A percentile compares a stretch with the other conserved stretches of the same genome.
phyloP scores from a whole-genome alignment of 92 coral and sea anemone genomes.

The Siderastrea siderea region DNA sequence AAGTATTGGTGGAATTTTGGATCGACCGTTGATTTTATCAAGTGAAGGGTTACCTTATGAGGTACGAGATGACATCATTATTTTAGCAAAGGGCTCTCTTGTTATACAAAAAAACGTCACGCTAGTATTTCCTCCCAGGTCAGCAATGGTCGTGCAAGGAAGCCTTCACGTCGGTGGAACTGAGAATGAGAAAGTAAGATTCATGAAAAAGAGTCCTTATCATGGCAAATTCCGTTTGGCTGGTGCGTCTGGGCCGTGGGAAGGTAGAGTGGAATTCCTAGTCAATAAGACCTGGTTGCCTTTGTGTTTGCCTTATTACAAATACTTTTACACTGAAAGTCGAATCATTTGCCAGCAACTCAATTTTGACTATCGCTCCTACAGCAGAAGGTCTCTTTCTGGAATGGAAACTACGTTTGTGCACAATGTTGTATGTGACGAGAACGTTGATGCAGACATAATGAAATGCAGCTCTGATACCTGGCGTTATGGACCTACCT shows the following conservation, averaged over 20 bases:
- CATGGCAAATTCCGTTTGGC: slow-evolving; percentile 41
- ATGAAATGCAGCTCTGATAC: slow-evolving; percentile 42
- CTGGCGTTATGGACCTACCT: slow-evolving; percentile 46
- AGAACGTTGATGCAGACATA: slow-evolving; percentile 38
- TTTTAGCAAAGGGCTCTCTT: slow-evolving; percentile 62
- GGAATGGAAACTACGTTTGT: slow-evolving; percentile 34
- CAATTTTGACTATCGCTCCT: neutral
- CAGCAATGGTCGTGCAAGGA: slow-evolving; percentile 69
- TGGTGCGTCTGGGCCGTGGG: slow-evolving; percentile 77
- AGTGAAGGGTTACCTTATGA: slow-evolving; percentile 43
- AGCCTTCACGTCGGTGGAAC: slow-evolving; percentile 55
- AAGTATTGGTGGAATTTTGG: slow-evolving; percentile 54
- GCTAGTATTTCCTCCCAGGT: slow-evolving; percentile 57
- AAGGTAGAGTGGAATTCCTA: slow-evolving; percentile 57
- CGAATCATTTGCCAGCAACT: slow-evolving; percentile 62
- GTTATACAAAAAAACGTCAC: slow-evolving; percentile 66
- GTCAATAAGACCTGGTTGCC: slow-evolving; percentile 63
- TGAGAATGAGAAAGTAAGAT: slow-evolving; percentile 37
- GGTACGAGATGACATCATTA: slow-evolving; percentile 55
- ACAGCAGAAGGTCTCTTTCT: neutral
- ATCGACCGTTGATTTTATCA: slow-evolving; percentile 31
- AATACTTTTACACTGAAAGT: slow-evolving; percentile 36
- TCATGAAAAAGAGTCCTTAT: slow-evolving; percentile 1
- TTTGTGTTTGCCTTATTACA: slow-evolving; percentile 34
- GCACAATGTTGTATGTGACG: slow-evolving; percentile 46